Evolutionary conservation across 1,140 invertebrate species (phyloP).

Genomic region (Drosophila busckii): DNA sequence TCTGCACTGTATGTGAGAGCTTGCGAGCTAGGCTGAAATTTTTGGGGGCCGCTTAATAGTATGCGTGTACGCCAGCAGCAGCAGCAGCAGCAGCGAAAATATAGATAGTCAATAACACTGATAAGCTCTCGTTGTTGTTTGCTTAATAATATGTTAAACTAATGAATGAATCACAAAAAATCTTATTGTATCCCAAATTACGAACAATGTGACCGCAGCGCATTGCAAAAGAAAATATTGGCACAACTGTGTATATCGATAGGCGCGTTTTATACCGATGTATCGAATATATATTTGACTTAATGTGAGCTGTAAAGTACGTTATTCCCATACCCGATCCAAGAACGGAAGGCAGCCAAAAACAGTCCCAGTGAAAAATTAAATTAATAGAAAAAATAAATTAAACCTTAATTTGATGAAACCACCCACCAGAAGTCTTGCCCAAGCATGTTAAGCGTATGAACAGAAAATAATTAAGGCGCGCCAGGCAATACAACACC

Average conservation of each 20-base stretch:
- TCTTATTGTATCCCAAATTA: constrained; percentile 27
- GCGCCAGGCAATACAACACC: background rate
- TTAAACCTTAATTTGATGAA: background rate
- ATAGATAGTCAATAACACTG: background rate
- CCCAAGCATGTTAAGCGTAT: constrained; percentile 3
- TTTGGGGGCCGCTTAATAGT: background rate
- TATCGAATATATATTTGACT: no score
- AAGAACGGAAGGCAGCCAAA: no score
- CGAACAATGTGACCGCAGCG: constrained; percentile 16
- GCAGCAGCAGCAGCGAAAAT: no score
- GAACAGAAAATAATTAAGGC: background rate
- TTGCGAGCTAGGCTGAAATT: constrained; percentile 2
- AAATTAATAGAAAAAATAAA: background rate
- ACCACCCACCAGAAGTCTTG: background rate
- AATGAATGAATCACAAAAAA: constrained; percentile 42
- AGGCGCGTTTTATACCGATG: background rate
- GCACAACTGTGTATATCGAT: no score
- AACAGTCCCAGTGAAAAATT: constrained; percentile 1
- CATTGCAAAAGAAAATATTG: background rate
- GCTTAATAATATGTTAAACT: constrained; percentile 19
- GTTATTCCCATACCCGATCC: no score
- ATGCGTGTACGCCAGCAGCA: background rate
- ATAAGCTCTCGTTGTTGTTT: constrained; percentile 3
- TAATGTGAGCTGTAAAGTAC: no score
- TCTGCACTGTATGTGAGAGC: constrained; percentile 21